A percentile compares a stretch with the other conserved stretches of the same genome.
Conservation (phyloP, 2,888 invertebrate species). For the Chymomyza caudatula region DNA sequence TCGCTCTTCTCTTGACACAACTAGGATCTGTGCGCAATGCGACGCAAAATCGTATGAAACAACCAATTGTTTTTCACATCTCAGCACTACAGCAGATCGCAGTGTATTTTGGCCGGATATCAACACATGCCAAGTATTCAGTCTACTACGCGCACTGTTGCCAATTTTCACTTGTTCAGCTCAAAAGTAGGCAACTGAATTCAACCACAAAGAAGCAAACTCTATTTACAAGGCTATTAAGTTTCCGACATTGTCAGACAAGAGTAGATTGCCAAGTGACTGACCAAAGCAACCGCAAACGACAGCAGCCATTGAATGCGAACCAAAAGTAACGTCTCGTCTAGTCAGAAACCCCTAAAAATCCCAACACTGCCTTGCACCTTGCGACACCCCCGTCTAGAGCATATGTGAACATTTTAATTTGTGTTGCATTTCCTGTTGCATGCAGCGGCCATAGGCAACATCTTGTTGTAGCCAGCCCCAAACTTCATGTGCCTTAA, state of each 20-base stretch:
- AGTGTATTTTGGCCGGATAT: too few species aligned
- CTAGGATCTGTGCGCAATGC: too few species aligned
- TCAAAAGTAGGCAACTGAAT: conserved; percentile 26
- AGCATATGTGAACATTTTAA: conserved; percentile 64
- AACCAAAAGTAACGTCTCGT: not conserved
- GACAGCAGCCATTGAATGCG: not conserved
- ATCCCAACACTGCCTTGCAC: conserved; percentile 4
- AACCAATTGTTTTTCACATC: too few species aligned
- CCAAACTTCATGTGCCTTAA: not conserved
- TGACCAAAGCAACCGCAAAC: not conserved
- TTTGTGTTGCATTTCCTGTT: conserved; percentile 71
- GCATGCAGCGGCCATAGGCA: conserved; percentile 34
- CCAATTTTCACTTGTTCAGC: conserved; percentile 17
- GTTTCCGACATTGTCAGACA: not conserved
- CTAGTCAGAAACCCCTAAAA: not conserved
- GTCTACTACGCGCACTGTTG: conserved; percentile 14
- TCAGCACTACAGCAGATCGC: too few species aligned
- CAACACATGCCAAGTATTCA: not conserved
- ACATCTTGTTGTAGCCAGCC: not conserved
- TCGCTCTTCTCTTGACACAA: too few species aligned
- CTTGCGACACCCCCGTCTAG: not conserved
- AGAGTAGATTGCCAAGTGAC: not conserved
- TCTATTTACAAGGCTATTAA: not conserved
- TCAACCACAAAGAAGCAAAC: not conserved
- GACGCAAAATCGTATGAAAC: too few species aligned